phyloP scores from a whole-genome alignment of 2,888 invertebrate genomes.

The Chrysolina haemoptera region DNA sequence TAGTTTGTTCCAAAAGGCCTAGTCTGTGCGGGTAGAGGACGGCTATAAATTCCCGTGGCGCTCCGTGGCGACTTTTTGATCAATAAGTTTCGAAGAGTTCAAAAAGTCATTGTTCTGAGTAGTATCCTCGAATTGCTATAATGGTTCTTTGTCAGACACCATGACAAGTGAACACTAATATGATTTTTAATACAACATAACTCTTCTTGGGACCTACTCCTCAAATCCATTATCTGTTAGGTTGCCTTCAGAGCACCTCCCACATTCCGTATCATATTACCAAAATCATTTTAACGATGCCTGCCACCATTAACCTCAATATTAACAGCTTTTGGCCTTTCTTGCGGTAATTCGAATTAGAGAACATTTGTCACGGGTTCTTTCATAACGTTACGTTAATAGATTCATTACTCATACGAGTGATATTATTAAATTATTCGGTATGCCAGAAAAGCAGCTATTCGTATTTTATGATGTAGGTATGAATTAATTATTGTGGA shows the following conservation, averaged over 20 bases:
- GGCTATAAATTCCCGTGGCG: too few relatives aligned
- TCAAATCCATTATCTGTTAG: too few relatives aligned
- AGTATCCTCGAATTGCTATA: too few relatives aligned
- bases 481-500: not conserved
- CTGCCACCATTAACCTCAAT: conserved; percentile 20
- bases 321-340: conserved; percentile 18
- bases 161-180: too few relatives aligned
- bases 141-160: too few relatives aligned
- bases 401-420: conserved; percentile 10
- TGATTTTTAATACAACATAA: too few relatives aligned
- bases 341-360: conserved; percentile 12
- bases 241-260: not conserved
- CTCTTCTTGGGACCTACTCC: too few relatives aligned
- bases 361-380: conserved; percentile 9
- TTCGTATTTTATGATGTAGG: not conserved
- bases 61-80: too few relatives aligned
- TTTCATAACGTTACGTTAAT: conserved; percentile 17
- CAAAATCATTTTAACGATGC: conserved; percentile 18
- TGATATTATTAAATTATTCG: conserved; percentile 13
- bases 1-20: too few relatives aligned
- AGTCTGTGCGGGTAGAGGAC: too few relatives aligned
- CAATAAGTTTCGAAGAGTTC: too few relatives aligned
- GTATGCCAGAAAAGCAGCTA: not conserved
- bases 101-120: too few relatives aligned
- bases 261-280: conserved; percentile 13